Percentiles rank a stretch among this genome's conserved stretches.
Conservation (phyloP, 37 sponge, comb jelly and placozoan genomes). For the Cliona cf. orientalis region DNA sequence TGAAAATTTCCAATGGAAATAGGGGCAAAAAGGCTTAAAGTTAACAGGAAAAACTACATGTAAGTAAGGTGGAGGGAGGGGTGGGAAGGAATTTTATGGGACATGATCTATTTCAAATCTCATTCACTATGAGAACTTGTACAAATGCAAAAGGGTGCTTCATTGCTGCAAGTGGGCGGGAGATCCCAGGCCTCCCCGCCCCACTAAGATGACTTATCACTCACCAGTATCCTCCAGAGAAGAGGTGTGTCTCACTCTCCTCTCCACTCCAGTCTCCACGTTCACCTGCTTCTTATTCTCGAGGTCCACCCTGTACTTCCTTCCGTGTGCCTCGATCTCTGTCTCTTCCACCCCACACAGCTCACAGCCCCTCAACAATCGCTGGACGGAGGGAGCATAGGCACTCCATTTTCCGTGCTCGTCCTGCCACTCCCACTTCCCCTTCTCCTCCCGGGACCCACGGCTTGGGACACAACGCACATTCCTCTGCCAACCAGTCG, state of each 20-base stretch:
- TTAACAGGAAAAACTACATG: too few relatives aligned
- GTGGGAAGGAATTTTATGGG: too few relatives aligned
- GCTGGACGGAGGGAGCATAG: conserved; percentile 15
- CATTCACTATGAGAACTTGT: too few relatives aligned
- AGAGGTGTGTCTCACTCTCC: conserved; percentile 23
- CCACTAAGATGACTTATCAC: too few relatives aligned
- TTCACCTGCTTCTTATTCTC: conserved; percentile 44
- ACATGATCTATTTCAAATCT: too few relatives aligned
- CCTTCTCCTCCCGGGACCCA: background rate
- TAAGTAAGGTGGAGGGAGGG: too few relatives aligned
- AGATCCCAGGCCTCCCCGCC: background rate
- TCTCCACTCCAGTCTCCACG: conserved; percentile 25
- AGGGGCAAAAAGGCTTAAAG: too few relatives aligned
- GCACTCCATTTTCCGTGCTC: conserved; percentile 39
- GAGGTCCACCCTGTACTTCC: conserved; percentile 41
- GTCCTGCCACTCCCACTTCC: conserved; percentile 77
- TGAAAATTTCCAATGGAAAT: too few relatives aligned
- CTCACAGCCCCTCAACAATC: conserved; percentile 52
- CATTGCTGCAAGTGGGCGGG: too few relatives aligned
- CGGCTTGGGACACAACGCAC: conserved; percentile 40
- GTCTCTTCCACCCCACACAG: conserved; percentile 30
- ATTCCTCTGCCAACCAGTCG: conserved; percentile 70
- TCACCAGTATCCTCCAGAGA: too few relatives aligned
- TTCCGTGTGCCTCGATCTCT: conserved; percentile 8
- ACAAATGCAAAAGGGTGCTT: too few relatives aligned